phyloP scores from a whole-genome alignment of 2,797 vertebrate species.

The Sebastes wilsoni region DNA sequence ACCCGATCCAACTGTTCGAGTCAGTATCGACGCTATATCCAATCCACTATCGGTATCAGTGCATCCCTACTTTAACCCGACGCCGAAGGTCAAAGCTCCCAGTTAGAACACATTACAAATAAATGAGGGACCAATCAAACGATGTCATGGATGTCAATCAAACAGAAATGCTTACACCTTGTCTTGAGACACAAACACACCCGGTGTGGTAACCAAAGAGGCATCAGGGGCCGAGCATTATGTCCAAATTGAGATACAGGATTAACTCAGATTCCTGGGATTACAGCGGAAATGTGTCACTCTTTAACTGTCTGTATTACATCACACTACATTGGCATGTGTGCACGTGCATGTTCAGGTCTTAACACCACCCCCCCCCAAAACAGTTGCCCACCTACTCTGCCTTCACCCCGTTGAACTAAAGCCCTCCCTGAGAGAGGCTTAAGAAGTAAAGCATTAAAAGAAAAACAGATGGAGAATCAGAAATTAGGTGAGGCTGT shows the following conservation, averaged over 20 bases:
- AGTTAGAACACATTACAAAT: neutral
- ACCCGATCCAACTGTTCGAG: no score
- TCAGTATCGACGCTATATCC: no score
- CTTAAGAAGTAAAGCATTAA: constrained; percentile 44
- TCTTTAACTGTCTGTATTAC: constrained; percentile 55
- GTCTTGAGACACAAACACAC: neutral
- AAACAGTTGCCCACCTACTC: constrained; percentile 1
- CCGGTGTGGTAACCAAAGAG: neutral
- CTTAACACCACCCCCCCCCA: neutral
- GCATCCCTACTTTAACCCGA: no score
- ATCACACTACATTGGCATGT: constrained; percentile 31
- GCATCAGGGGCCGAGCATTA: constrained; percentile 33
- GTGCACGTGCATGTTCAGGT: neutral
- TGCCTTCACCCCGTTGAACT: neutral
- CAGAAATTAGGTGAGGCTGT: constrained; percentile 28
- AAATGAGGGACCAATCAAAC: neutral
- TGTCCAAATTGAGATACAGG: constrained; percentile 49
- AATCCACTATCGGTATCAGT: no score
- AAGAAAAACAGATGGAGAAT: constrained; percentile 47
- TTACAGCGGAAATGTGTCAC: constrained; percentile 57
- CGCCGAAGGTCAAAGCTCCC: neutral
- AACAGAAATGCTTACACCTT: neutral
- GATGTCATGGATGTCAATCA: neutral
- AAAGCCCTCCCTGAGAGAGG: constrained; percentile 20
- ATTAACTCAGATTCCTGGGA: constrained; percentile 62